These are phyloP conservation scores for Toxotes lorentzi DNA, from an alignment of 2,797 vertebrate species.

Conservation along the genomic window DNA sequence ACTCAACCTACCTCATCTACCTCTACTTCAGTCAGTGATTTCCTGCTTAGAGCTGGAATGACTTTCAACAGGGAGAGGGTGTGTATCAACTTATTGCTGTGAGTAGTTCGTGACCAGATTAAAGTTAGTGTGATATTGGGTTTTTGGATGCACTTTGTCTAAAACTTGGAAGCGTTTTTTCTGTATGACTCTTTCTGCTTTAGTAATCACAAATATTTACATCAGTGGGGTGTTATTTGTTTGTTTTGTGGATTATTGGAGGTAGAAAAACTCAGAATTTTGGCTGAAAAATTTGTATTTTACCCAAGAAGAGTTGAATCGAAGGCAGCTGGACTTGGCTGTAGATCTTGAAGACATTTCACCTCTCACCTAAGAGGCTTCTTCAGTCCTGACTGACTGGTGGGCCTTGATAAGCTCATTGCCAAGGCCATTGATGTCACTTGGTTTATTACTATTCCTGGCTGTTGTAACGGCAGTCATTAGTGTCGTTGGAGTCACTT, in stretches of 20 bases:
- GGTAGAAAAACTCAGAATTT: background rate
- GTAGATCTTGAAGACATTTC: no score
- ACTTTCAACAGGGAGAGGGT: constrained; percentile 35
- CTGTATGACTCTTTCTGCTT: background rate
- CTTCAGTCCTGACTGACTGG: no score
- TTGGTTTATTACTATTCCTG: no score
- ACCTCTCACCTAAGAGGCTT: no score
- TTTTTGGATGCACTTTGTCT: constrained; percentile 2
- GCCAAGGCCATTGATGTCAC: no score
- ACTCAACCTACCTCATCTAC: constrained; percentile 46
- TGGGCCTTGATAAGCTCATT: no score
- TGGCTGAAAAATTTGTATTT: background rate
- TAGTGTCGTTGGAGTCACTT: no score
- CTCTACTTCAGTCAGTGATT: constrained; percentile 41
- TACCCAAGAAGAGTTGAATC: no score
- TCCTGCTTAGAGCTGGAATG: constrained; percentile 24
- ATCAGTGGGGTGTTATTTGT: background rate
- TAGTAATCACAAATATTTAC: background rate
- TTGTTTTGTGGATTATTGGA: background rate
- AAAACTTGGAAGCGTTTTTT: background rate
- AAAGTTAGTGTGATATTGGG: constrained; percentile 10
- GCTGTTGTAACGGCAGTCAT: no score
- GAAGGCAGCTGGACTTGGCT: no score
- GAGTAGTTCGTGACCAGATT: constrained; percentile 25
- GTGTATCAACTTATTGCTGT: constrained; percentile 2